Conservation (phyloP, 2,888 invertebrate genomes). For the Augochlorella aurata region DNA sequence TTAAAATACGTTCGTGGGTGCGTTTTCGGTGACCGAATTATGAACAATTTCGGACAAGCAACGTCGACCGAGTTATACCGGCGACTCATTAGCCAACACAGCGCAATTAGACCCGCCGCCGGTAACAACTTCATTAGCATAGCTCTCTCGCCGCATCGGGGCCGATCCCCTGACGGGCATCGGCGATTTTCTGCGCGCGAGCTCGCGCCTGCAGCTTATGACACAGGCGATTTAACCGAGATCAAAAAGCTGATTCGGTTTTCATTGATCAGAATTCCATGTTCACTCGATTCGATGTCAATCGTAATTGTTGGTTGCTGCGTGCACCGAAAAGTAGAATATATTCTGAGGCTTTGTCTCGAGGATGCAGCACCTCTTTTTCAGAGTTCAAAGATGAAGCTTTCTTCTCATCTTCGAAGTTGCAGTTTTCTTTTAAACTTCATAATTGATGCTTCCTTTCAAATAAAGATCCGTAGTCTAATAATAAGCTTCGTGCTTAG, state of each 20-base stretch:
- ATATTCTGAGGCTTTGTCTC: too few species aligned
- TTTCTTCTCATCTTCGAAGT: too few species aligned
- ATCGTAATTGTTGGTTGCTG: too few species aligned
- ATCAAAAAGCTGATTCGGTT: conserved; percentile 14
- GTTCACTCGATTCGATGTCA: background rate
- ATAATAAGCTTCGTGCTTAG: too few species aligned
- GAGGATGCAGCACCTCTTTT: too few species aligned
- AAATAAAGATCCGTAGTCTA: too few species aligned
- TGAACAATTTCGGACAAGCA: conserved; percentile 29
- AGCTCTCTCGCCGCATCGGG: conserved; percentile 10
- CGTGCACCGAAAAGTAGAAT: too few species aligned
- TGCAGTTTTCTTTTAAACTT: too few species aligned
- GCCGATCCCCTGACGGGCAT: background rate
- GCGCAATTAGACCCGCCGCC: conserved; percentile 44
- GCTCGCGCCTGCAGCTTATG: conserved; percentile 7
- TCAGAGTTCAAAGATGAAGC: too few species aligned
- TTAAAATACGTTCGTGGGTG: background rate
- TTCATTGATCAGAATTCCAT: background rate
- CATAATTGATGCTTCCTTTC: too few species aligned
- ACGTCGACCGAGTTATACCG: conserved; percentile 26
- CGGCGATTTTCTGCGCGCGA: conserved; percentile 6
- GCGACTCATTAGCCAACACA: conserved; percentile 40
- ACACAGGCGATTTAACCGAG: conserved; percentile 18
- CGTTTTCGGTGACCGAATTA: background rate
- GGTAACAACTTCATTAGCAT: conserved; percentile 55